Evolutionary conservation across 2,113 vertebrate species (phyloP).

Genomic region (Columbina picui): DNA sequence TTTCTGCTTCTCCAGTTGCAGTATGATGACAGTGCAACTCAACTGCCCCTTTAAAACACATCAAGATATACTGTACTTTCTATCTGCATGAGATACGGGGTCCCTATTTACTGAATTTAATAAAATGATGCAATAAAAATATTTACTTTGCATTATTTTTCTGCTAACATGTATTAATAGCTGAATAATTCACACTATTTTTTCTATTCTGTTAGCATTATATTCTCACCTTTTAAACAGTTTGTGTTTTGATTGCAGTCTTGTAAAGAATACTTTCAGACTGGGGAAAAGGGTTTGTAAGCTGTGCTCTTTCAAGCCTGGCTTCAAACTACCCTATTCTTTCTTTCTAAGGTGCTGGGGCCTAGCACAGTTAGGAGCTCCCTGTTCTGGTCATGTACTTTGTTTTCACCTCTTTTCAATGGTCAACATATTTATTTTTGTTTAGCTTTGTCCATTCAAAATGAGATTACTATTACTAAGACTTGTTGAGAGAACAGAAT

Average conservation of each 20-base stretch:
- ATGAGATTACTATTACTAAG: slow-evolving; percentile 45
- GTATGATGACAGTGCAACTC: background rate
- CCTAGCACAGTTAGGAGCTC: background rate
- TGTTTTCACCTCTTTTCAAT: slow-evolving; percentile 18
- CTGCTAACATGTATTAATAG: background rate
- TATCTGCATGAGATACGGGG: background rate
- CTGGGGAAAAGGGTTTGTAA: background rate
- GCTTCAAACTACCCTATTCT: background rate
- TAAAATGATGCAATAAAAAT: background rate
- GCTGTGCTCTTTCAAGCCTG: background rate
- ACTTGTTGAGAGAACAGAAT: slow-evolving; percentile 40
- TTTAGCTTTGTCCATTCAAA: slow-evolving; percentile 55
- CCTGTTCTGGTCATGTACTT: background rate
- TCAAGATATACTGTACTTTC: background rate
- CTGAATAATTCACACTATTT: background rate
- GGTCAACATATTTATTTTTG: slow-evolving; percentile 47
- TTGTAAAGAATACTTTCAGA: background rate
- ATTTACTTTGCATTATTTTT: background rate
- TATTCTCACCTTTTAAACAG: background rate
- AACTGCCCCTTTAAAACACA: background rate
- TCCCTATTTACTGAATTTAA: background rate
- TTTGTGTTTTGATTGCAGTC: background rate
- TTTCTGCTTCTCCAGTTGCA: background rate
- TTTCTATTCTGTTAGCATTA: background rate
- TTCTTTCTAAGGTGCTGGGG: background rate